phyloP scores from a whole-genome alignment of 2,797 vertebrate species.

The Siniperca scherzeri region DNA sequence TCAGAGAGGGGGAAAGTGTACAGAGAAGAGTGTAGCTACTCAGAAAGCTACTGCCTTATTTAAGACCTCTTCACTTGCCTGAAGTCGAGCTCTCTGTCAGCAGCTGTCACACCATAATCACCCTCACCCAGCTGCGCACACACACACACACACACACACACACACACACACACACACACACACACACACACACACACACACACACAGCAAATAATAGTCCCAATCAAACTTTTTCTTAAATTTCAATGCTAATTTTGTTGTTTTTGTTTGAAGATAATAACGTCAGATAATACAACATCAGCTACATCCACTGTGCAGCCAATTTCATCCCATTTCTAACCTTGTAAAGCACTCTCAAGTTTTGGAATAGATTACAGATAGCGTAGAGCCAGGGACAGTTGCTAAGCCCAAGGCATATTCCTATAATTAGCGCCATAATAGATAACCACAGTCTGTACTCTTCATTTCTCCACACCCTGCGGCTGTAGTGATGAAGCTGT shows the following conservation, averaged over 20 bases:
- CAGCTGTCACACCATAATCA: slow-evolving; percentile 70
- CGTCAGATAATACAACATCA: slow-evolving; percentile 52
- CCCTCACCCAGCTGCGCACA: slow-evolving; percentile 56
- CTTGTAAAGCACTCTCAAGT: slow-evolving; percentile 62
- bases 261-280: slow-evolving; percentile 61
- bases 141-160: slow-evolving; percentile 7
- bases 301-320: slow-evolving; percentile 30
- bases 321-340: slow-evolving; percentile 46
- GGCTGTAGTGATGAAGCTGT: slow-evolving; percentile 69
- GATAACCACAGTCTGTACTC: slow-evolving; percentile 70
- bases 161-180: slow-evolving; percentile 17
- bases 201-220: slow-evolving; percentile 51
- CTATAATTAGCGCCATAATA: slow-evolving; percentile 79
- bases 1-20: slow-evolving; percentile 64
- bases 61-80: slow-evolving; percentile 74
- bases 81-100: slow-evolving; percentile 66
- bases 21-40: slow-evolving; percentile 61
- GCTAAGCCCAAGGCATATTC: slow-evolving; percentile 71
- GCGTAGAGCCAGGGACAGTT: slow-evolving; percentile 69
- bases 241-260: slow-evolving; percentile 59
- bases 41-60: slow-evolving; percentile 72
- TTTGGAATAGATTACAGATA: slow-evolving; percentile 69
- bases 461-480: slow-evolving; percentile 65
- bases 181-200: slow-evolving; percentile 4
- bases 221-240: slow-evolving; percentile 59